These are phyloP conservation scores for Smittia aterrima DNA, from an alignment of 2,888 invertebrate species.

Conservation along the genomic window DNA sequence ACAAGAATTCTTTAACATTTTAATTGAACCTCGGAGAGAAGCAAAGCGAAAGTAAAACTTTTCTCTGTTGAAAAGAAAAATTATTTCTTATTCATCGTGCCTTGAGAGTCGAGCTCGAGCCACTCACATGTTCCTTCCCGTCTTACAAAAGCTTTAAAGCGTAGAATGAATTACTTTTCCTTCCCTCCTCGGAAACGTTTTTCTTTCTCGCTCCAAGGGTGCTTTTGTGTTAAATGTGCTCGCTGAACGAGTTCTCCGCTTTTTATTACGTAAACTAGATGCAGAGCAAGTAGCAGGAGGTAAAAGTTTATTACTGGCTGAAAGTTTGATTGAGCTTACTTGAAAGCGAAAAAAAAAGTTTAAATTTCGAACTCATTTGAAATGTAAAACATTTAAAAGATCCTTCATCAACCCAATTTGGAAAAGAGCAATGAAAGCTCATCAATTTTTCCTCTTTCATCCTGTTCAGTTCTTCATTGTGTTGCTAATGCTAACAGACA, in stretches of 20 bases:
- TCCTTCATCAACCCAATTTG: too few species aligned
- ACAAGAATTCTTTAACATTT: conserved; percentile 17
- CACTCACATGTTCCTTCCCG: not conserved
- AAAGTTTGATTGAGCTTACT: too few species aligned
- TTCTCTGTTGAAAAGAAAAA: conserved; percentile 24
- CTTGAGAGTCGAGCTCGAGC: not conserved
- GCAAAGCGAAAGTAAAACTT: not conserved
- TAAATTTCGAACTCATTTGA: not conserved
- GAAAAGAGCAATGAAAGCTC: not conserved
- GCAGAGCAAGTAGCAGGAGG: not conserved
- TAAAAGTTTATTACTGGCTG: not conserved
- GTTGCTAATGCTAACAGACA: conserved; percentile 24
- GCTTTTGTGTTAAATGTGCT: conserved; percentile 7
- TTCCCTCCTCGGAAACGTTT: not conserved
- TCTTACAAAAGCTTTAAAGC: conserved; percentile 11
- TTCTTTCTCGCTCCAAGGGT: not conserved
- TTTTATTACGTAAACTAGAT: not conserved
- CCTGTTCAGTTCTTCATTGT: not conserved
- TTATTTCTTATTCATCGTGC: conserved; percentile 9
- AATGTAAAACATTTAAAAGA: not conserved
- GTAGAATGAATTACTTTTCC: conserved; percentile 8
- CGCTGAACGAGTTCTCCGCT: not conserved
- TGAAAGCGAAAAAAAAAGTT: too few species aligned
- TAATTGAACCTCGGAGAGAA: conserved; percentile 29
- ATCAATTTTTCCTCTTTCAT: not conserved